Base-by-base conservation (phyloP, 2,888 invertebrate species). In the Latrodectus hesperus region DNA sequence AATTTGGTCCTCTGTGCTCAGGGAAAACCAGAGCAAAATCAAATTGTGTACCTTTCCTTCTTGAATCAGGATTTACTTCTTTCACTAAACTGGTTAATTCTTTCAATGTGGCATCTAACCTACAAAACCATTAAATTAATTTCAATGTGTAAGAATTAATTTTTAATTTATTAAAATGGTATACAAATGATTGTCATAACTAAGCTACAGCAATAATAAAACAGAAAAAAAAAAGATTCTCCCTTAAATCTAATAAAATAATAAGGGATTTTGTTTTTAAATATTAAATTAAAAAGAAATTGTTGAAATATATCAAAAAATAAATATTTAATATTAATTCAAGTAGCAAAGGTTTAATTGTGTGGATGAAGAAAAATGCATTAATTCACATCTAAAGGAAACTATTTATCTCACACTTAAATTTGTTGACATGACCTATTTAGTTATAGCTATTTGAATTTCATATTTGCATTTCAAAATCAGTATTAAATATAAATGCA, bases 21-120 rank as follows among this genome's bases (percentile, higher is more conserved):
- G 93, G 93, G 88, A 91, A 93, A 4, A 93, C 93, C n/a, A 99
- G 94, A 3, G 98, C 96, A 93, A 99, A 99, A 92, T 98, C 98
- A 92, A 99, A 99, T 91, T 96, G 97, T 6, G 99, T 99, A 71
- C 99, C 99, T 92, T 98, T 97, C 81, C 96, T 95, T 75, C 99
- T 94, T 0, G 99, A 97, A 92, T 99, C 99, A 9, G 98, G 97
- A 92, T 99, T 99, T 0, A 99, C 99, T 94, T 99, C 99, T 92
- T 98, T 98, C 0, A 99, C 98, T 10, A 99, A 93, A n/a, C 96
- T 96, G 0, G 98, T 98, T 12, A 99, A 94, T 93, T 99, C 99
- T 89, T 98, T 95, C 17, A 99, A 94, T 0, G 98, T 98, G 8
- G 99, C 99, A 93, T 99, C 95, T 94, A 95, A 93, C 95, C 94